Evolutionary conservation across 1,140 invertebrate genomes (phyloP).

Genomic region (Mylabris phalerata): DNA sequence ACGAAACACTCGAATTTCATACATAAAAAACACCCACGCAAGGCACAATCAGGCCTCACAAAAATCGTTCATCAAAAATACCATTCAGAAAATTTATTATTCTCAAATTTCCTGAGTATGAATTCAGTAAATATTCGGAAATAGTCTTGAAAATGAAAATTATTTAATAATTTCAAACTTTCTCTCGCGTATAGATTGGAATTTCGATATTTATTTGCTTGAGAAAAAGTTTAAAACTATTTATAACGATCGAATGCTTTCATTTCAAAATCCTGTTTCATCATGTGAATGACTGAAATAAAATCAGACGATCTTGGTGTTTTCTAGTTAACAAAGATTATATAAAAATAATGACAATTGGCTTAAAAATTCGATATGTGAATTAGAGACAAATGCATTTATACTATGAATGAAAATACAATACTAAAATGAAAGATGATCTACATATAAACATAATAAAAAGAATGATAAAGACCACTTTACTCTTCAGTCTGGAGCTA

Average conservation of each 20-base stretch:
- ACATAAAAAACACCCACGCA: slow-evolving; percentile 32
- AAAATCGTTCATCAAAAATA: slow-evolving; percentile 39
- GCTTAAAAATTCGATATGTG: slow-evolving; percentile 24
- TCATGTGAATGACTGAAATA: too few relatives aligned
- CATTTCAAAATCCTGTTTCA: too few relatives aligned
- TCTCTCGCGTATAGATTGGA: too few relatives aligned
- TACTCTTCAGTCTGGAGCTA: slow-evolving; percentile 30
- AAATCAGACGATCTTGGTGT: too few relatives aligned
- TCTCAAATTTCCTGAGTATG: slow-evolving; percentile 37
- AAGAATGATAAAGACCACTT: slow-evolving; percentile 18
- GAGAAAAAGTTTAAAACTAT: too few relatives aligned
- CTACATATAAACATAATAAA: slow-evolving; percentile 1
- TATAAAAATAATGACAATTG: slow-evolving; percentile 21
- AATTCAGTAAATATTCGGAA: slow-evolving; percentile 17
- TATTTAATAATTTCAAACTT: neutral
- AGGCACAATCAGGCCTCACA: slow-evolving; percentile 38
- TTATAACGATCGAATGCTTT: too few relatives aligned
- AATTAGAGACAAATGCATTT: slow-evolving; percentile 23
- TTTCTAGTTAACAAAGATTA: slow-evolving; percentile 5
- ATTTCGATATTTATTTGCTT: too few relatives aligned
- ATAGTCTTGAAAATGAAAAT: slow-evolving; percentile 6
- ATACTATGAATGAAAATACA: slow-evolving; percentile 20
- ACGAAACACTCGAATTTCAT: slow-evolving; percentile 17
- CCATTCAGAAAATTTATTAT: slow-evolving; percentile 36
- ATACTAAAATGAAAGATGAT: slow-evolving; percentile 9